Evolutionary conservation across 2,113 vertebrate genomes (phyloP).

Genomic region (Mesocricetus auratus): DNA sequence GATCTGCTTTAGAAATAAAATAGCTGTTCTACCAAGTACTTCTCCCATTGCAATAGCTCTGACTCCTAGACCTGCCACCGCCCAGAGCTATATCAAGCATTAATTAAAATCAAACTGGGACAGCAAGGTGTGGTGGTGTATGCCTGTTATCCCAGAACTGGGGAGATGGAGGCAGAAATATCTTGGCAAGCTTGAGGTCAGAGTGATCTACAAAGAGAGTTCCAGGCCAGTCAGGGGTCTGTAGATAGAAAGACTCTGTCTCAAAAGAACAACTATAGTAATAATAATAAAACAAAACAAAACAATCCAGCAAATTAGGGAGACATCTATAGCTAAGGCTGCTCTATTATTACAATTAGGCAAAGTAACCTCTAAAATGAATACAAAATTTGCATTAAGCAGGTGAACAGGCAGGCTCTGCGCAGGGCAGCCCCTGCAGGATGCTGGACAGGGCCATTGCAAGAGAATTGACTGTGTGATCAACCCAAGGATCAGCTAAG

Average conservation of each 20-base stretch:
- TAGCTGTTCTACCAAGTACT: background rate
- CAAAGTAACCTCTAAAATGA: slow-evolving; percentile 83
- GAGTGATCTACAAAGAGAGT: background rate
- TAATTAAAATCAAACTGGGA: slow-evolving; percentile 83
- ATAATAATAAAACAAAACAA: background rate
- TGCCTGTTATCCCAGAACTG: background rate
- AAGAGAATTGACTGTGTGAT: background rate
- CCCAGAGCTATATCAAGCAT: slow-evolving; percentile 65
- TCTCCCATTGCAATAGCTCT: slow-evolving; percentile 32
- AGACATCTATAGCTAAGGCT: slow-evolving; percentile 79
- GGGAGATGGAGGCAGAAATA: background rate
- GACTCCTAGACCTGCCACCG: background rate
- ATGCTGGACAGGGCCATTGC: background rate
- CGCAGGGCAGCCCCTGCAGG: slow-evolving; percentile 1
- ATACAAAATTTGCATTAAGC: slow-evolving; percentile 77
- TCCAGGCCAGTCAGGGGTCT: background rate
- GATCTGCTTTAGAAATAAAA: slow-evolving; percentile 47
- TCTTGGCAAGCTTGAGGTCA: background rate
- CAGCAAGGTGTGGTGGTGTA: background rate
- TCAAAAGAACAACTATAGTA: background rate
- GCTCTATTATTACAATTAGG: slow-evolving; percentile 84
- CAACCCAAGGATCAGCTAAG: background rate
- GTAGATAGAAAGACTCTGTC: background rate
- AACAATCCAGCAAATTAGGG: slow-evolving; percentile 61
- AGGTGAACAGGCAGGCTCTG: slow-evolving; percentile 53